Conservation (phyloP, 2,113 vertebrate species). For the Canis aureus region DNA sequence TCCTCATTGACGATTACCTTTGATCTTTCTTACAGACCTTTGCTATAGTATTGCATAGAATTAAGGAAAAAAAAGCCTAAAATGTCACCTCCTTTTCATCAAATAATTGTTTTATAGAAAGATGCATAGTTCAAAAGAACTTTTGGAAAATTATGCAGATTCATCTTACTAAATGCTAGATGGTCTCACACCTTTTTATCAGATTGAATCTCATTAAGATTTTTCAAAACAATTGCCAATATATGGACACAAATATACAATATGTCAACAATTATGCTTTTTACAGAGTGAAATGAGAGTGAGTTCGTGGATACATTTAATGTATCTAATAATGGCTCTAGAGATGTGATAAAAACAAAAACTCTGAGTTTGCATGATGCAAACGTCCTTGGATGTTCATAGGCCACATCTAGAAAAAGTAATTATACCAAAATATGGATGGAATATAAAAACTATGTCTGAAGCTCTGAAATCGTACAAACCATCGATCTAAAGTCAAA, state of each 20-base stretch:
- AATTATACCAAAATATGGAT: not conserved
- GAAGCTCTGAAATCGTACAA: not conserved
- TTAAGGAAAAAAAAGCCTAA: slow-evolving; percentile 67
- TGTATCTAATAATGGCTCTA: not conserved
- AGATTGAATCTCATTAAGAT: not conserved
- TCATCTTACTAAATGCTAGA: slow-evolving; percentile 53
- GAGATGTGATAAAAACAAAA: not conserved
- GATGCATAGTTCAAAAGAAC: not conserved
- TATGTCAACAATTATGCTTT: not conserved
- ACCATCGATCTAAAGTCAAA: not conserved
- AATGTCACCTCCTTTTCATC: slow-evolving; percentile 44
- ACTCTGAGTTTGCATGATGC: not conserved
- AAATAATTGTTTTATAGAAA: slow-evolving; percentile 36
- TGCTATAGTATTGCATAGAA: not conserved
- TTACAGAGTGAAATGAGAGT: not conserved
- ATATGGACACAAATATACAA: not conserved
- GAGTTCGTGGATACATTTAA: not conserved
- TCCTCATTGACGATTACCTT: slow-evolving; percentile 62
- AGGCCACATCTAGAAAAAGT: not conserved
- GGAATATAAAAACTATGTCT: not conserved
- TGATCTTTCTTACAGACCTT: slow-evolving; percentile 64
- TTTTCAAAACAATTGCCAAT: not conserved
- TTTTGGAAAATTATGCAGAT: slow-evolving; percentile 1
- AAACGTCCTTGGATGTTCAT: not conserved
- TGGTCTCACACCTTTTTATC: not conserved